These are phyloP conservation scores for Chloroceryle aenea DNA, from an alignment of 2,113 vertebrate genomes.

Conservation along the genomic window DNA sequence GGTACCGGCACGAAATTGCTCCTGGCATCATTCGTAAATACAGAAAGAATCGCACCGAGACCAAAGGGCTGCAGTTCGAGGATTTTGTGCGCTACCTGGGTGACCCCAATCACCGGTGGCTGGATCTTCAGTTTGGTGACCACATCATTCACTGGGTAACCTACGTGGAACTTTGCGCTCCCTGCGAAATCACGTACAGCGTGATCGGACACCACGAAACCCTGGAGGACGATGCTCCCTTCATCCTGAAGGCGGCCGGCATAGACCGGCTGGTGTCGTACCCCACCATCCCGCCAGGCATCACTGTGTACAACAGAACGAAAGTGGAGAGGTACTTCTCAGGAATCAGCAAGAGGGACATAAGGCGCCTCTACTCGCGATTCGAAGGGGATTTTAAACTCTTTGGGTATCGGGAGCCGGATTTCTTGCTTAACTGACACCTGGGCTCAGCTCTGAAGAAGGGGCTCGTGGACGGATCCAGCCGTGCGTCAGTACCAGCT, in stretches of 20 bases:
- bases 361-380: conserved; percentile 86
- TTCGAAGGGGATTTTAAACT: conserved; percentile 94
- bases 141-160: conserved; percentile 97
- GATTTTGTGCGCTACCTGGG: conserved; percentile 97
- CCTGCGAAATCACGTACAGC: conserved; percentile 90
- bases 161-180: conserved; percentile 92
- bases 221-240: conserved; percentile 88
- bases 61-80: conserved; percentile 91
- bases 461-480: background rate
- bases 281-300: conserved; percentile 92
- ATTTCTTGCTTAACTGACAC: conserved; percentile 88
- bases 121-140: conserved; percentile 93
- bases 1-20: conserved; percentile 96
- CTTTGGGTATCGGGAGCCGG: conserved; percentile 91
- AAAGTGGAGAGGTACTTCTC: conserved; percentile 94
- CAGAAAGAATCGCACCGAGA: conserved; percentile 82
- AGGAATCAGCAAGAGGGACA: conserved; percentile 89
- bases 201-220: conserved; percentile 95
- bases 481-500: conserved; percentile 13
- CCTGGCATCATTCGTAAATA: conserved; percentile 95
- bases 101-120: conserved; percentile 85
- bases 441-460: background rate
- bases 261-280: conserved; percentile 89
- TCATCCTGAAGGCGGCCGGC: conserved; percentile 89
- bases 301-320: conserved; percentile 92